Conservation (phyloP, 2,797 vertebrate genomes). For the Crypturellus tataupa region DNA sequence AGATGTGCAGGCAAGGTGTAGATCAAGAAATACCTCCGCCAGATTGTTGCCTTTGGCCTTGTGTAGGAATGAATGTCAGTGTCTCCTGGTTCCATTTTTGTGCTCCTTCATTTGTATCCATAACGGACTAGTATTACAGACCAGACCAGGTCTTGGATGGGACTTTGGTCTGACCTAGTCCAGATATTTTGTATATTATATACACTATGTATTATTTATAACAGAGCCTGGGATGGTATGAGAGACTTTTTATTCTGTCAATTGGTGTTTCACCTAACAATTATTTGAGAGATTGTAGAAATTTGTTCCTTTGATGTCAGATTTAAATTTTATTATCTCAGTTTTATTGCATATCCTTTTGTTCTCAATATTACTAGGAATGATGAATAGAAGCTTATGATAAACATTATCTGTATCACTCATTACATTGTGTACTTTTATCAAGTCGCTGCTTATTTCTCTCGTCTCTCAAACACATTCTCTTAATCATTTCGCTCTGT, state of each 20-base stretch:
- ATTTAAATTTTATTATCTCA: conserved; percentile 17
- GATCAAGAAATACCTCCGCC: background rate
- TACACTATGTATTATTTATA: background rate
- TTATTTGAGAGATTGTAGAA: fast-evolving
- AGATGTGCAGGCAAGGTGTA: background rate
- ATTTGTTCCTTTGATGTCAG: conserved; percentile 40
- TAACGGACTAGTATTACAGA: background rate
- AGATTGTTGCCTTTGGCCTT: background rate
- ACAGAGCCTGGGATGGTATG: background rate
- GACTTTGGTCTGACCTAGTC: background rate
- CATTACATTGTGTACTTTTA: conserved; percentile 26
- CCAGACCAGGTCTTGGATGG: background rate
- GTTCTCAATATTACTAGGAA: conserved; percentile 12
- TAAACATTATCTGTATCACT: conserved; percentile 44
- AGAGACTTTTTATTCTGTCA: background rate
- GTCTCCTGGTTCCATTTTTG: background rate
- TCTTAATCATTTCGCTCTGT: background rate
- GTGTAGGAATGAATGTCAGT: background rate
- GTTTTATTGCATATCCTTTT: conserved; percentile 45
- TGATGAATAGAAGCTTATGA: conserved; percentile 17
- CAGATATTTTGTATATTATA: background rate
- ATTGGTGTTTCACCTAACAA: background rate
- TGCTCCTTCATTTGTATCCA: background rate
- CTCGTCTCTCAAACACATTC: conserved; percentile 28
- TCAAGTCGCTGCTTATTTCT: background rate